phyloP scores from a whole-genome alignment of 2,888 invertebrate genomes.

The Agonum fuliginosum region DNA sequence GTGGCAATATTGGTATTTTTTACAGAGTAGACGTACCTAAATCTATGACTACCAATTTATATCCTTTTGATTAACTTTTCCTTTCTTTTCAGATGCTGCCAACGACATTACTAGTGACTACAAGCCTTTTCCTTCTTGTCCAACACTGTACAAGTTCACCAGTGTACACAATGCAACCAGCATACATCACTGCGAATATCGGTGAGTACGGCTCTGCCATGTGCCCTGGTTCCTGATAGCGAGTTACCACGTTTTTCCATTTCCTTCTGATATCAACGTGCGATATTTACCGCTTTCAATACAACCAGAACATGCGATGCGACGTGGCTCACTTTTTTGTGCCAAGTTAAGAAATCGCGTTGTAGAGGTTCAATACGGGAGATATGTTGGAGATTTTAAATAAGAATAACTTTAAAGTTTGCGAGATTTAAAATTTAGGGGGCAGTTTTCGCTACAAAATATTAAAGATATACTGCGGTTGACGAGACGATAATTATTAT shows the following conservation, averaged over 20 bases:
- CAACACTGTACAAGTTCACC: conserved; percentile 70
- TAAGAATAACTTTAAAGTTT: no score
- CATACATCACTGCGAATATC: conserved; percentile 71
- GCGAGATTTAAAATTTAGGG: no score
- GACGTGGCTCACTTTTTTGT: conserved; percentile 13
- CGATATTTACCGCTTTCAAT: neutral
- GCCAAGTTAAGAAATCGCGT: neutral
- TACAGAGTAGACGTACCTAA: no score
- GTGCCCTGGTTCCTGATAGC: no score
- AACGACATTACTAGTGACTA: conserved; percentile 68
- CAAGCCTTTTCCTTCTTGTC: conserved; percentile 68
- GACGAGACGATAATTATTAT: no score
- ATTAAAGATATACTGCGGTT: no score
- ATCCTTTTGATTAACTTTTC: neutral
- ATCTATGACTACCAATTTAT: neutral
- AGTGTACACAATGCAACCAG: conserved; percentile 72
- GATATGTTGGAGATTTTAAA: no score
- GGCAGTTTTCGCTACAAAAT: no score
- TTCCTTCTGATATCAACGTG: conserved; percentile 24
- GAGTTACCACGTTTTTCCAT: conserved; percentile 37
- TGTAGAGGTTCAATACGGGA: no score
- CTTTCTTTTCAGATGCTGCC: conserved; percentile 70
- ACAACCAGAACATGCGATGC: no score
- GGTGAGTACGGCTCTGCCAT: conserved; percentile 68
- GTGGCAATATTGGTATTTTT: no score